These are phyloP conservation scores for Phytoseiulus persimilis DNA, from an alignment of 2,888 invertebrate species.

Conservation along the genomic window DNA sequence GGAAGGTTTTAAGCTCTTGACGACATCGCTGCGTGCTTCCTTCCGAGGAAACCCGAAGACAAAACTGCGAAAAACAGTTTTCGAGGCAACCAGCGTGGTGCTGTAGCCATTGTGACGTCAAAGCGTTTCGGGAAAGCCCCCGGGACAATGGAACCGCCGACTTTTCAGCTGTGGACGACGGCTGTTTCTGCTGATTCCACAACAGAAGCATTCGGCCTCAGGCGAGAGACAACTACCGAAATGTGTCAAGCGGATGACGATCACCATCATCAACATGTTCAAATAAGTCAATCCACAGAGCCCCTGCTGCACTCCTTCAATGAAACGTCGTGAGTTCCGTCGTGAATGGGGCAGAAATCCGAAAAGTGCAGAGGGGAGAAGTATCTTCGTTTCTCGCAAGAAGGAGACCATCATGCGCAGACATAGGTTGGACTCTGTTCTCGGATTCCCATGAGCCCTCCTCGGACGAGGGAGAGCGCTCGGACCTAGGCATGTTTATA, in stretches of 20 bases:
- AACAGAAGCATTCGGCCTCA: neutral
- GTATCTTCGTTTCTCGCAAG: neutral
- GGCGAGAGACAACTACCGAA: neutral
- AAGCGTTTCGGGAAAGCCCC: neutral
- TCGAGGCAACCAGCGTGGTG: neutral
- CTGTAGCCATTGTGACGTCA: neutral
- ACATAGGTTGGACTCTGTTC: no score
- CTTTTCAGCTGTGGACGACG: neutral
- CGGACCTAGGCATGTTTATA: neutral
- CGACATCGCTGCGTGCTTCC: neutral
- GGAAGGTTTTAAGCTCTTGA: neutral
- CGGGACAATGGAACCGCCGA: neutral
- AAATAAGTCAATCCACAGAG: no score
- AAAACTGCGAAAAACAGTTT: neutral
- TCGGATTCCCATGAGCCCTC: no score
- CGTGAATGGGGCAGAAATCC: neutral
- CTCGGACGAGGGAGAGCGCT: neutral
- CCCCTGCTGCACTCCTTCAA: neutral
- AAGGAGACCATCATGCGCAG: no score
- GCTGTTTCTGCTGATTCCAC: neutral
- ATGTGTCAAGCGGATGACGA: neutral
- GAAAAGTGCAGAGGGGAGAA: no score
- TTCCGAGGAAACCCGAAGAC: neutral
- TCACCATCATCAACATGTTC: neutral
- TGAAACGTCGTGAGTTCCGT: neutral